These are phyloP conservation scores for Alsophila aescularia DNA, from an alignment of 2,888 invertebrate genomes.

Conservation along the genomic window DNA sequence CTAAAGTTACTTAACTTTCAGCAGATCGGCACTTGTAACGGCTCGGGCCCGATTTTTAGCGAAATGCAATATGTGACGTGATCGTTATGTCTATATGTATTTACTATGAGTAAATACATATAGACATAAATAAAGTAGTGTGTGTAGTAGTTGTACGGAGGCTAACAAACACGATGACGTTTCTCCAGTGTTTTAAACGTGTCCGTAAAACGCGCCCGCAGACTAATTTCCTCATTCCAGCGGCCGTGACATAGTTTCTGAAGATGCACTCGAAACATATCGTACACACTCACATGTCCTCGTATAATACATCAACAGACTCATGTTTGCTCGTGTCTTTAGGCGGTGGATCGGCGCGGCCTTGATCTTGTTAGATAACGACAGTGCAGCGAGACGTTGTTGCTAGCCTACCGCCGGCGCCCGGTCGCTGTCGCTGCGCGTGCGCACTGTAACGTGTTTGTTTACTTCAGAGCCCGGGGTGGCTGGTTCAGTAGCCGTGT, in stretches of 20 bases:
- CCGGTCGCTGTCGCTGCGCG: neutral
- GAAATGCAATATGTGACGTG: neutral
- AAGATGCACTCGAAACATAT: neutral
- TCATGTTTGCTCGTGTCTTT: slow-evolving; percentile 25
- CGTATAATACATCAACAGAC: too few species aligned
- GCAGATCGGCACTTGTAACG: neutral
- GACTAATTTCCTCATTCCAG: neutral
- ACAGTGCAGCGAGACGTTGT: slow-evolving; percentile 10
- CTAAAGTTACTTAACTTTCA: neutral
- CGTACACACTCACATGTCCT: neutral
- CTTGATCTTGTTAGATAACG: slow-evolving; percentile 26
- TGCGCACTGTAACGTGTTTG: neutral
- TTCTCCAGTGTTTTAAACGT: too few species aligned
- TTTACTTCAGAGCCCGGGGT: neutral
- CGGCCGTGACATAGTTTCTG: slow-evolving; percentile 6
- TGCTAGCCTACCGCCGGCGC: slow-evolving; percentile 5
- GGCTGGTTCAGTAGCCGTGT: neutral
- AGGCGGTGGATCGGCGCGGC: slow-evolving; percentile 13
- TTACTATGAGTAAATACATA: too few species aligned
- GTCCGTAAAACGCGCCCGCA: neutral
- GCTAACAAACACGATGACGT: too few species aligned
- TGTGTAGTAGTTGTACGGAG: too few species aligned
- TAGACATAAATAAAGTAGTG: too few species aligned
- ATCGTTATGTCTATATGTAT: too few species aligned
- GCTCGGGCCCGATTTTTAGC: neutral